Evolutionary conservation across 2,113 vertebrate genomes (phyloP).

Genomic region (Mirza zaza): DNA sequence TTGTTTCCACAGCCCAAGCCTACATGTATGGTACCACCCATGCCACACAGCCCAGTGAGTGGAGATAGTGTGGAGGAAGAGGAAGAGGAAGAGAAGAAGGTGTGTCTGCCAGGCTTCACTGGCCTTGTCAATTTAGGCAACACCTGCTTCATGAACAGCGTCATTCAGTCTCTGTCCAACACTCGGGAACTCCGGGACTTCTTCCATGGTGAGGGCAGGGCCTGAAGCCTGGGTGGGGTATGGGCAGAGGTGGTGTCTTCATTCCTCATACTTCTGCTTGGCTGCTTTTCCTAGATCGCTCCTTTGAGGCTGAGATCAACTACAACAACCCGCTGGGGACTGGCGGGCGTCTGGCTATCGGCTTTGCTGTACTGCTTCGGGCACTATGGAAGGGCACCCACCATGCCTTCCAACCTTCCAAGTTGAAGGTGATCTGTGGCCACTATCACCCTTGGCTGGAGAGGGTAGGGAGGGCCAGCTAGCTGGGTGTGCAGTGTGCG

Average conservation of each 20-base stretch:
- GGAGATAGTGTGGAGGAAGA: conserved; percentile 89
- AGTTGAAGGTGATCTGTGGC: conserved; percentile 90
- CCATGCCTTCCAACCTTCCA: conserved; percentile 98
- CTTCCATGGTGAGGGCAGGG: conserved; percentile 92
- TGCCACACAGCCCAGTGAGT: conserved; percentile 92
- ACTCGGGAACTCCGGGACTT: conserved; percentile 97
- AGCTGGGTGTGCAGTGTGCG: not conserved
- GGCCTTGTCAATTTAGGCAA: conserved; percentile 98
- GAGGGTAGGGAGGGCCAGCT: not conserved
- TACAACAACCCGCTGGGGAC: conserved; percentile 96
- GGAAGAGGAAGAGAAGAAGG: conserved; percentile 94
- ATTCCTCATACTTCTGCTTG: not conserved
- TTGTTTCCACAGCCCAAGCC: conserved; percentile 91
- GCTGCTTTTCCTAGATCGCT: conserved; percentile 87
- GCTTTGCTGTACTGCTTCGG: conserved; percentile 95
- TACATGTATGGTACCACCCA: conserved; percentile 97
- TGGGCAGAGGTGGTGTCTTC: rapidly evolving
- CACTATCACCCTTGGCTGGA: rapidly evolving
- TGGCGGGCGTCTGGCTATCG: conserved; percentile 94
- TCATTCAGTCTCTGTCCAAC: conserved; percentile 98
- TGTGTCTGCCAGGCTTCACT: conserved; percentile 96
- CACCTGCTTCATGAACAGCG: conserved; percentile 99
- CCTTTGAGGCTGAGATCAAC: conserved; percentile 97
- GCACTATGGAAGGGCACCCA: conserved; percentile 98
- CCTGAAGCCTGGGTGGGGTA: not conserved